phyloP scores from a whole-genome alignment of 1,140 invertebrate genomes.

The Drosophila tristis region DNA sequence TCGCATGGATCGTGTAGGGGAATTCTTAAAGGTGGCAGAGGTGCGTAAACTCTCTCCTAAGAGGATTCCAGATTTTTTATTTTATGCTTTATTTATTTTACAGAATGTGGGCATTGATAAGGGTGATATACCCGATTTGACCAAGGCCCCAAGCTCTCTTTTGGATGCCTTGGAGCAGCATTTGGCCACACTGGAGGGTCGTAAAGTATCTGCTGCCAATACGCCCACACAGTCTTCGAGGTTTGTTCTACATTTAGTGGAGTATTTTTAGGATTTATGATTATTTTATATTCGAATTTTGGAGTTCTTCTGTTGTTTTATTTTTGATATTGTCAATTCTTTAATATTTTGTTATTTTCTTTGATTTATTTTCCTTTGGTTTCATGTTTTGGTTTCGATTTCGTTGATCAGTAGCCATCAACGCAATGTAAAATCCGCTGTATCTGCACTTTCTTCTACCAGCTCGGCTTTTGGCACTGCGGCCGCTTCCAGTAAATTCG shows the following conservation, averaged over 20 bases:
- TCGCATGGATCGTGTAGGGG: slow-evolving; percentile 98
- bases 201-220: slow-evolving; percentile 93
- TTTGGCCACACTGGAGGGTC: slow-evolving; percentile 95
- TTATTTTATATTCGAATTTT: slow-evolving; percentile 5
- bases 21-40: slow-evolving; percentile 99
- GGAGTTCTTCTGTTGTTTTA: slow-evolving; percentile 29
- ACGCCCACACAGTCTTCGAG: slow-evolving; percentile 93
- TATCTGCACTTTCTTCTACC: slow-evolving; percentile 94
- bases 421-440: slow-evolving; percentile 93
- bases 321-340: slow-evolving; percentile 38
- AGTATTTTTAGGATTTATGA: neutral
- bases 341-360: slow-evolving; percentile 31
- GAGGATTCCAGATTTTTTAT: neutral
- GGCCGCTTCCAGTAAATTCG: slow-evolving; percentile 90
- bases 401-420: slow-evolving; percentile 87
- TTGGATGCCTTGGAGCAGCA: slow-evolving; percentile 99
- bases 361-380: slow-evolving; percentile 29
- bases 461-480: slow-evolving; percentile 93
- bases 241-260: slow-evolving; percentile 83
- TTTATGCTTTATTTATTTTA: neutral
- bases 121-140: slow-evolving; percentile 99
- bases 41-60: slow-evolving; percentile 84
- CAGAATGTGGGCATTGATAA: slow-evolving; percentile 99
- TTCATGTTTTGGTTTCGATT: slow-evolving; percentile 8
- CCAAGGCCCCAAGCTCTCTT: slow-evolving; percentile 99